phyloP scores from a whole-genome alignment of 2,888 invertebrate species.

The Noctuana brunneofusca region DNA sequence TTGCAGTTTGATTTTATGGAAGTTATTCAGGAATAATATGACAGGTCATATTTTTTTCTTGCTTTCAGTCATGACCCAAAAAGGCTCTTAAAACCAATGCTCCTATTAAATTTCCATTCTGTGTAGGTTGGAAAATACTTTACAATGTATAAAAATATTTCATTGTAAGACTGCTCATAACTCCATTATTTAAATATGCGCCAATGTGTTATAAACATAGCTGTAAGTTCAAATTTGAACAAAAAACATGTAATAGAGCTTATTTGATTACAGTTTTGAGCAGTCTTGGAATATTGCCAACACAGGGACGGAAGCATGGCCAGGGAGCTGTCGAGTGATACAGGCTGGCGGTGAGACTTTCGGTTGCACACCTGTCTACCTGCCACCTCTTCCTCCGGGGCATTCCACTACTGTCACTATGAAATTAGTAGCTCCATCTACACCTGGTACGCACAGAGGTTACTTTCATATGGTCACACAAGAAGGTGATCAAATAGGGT shows the following conservation, averaged over 20 bases:
- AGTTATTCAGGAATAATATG: no score
- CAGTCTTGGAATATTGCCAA: constrained; percentile 96
- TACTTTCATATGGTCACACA: constrained; percentile 95
- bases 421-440: constrained; percentile 90
- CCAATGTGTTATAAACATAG: no score
- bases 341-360: constrained; percentile 86
- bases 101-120: no score
- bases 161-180: no score
- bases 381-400: constrained; percentile 89
- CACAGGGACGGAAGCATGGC: constrained; percentile 94
- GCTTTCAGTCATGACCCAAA: no score
- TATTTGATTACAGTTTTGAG: constrained; percentile 84
- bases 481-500: constrained; percentile 95
- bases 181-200: no score
- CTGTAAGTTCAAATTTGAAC: no score
- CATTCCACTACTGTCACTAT: constrained; percentile 90
- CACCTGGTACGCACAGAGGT: constrained; percentile 90
- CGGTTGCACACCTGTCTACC: constrained; percentile 79
- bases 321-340: constrained; percentile 90
- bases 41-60: no score
- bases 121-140: no score
- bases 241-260: neutral
- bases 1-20: neutral
- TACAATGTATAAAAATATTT: no score
- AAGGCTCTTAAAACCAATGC: no score